Conservation (phyloP, 2,113 vertebrate species). For the Eclectus roratus region DNA sequence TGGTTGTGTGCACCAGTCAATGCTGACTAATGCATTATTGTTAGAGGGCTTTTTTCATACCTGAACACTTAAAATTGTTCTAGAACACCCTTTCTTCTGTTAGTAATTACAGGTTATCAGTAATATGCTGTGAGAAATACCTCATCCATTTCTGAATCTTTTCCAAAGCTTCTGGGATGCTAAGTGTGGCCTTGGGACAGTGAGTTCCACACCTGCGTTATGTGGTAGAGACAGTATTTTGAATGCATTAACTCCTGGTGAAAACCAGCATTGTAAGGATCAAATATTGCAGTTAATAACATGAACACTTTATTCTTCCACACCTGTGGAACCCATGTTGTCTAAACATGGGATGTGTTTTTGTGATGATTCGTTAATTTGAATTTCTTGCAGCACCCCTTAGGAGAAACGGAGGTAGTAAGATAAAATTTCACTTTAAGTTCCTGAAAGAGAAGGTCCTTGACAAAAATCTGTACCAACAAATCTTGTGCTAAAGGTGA, state of each 20-base stretch:
- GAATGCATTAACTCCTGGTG: not conserved
- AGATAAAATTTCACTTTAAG: not conserved
- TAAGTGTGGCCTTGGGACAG: not conserved
- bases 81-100: not conserved
- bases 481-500: not conserved
- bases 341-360: not conserved
- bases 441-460: not conserved
- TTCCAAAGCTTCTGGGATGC: not conserved
- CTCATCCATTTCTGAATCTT: not conserved
- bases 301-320: not conserved
- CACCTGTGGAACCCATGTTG: not conserved
- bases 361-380: not conserved
- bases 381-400: not conserved
- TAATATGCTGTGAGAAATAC: not conserved
- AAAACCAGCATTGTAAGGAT: not conserved
- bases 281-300: not conserved
- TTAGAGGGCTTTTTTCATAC: not conserved
- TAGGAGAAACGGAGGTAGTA: not conserved
- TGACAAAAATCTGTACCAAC: not conserved
- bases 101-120: not conserved
- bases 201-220: not conserved
- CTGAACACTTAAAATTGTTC: not conserved
- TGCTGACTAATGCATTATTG: not conserved
- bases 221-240: not conserved
- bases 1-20: not conserved